Evolutionary conservation across 2,888 invertebrate species (phyloP).

Genomic region (Cerastis leucographa): DNA sequence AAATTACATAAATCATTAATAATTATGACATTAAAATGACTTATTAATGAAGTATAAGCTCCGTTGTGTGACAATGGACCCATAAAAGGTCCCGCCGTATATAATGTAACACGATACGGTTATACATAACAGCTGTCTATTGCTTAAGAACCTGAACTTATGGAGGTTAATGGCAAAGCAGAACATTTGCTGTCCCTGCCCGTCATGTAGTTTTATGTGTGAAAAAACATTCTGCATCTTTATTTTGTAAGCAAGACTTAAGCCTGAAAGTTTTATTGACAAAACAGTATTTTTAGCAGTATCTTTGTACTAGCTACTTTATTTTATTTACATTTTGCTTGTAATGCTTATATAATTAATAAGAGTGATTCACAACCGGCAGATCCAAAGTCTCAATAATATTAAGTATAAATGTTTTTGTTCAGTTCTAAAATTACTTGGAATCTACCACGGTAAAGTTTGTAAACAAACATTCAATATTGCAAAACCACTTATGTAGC

Average conservation of each 20-base stretch:
- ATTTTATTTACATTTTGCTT: neutral
- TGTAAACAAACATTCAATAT: neutral
- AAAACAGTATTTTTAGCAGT: neutral
- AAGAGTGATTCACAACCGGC: neutral
- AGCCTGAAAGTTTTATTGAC: neutral
- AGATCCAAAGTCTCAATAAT: neutral
- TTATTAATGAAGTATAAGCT: neutral
- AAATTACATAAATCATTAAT: neutral
- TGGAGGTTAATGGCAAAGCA: conserved; percentile 18
- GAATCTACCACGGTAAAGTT: neutral
- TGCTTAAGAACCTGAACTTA: conserved; percentile 38
- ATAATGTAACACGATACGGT: conserved; percentile 6
- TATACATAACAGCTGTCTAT: conserved; percentile 20
- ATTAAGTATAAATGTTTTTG: neutral
- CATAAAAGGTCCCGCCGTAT: neutral
- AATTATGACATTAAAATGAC: neutral
- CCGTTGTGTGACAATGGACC: neutral
- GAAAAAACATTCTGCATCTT: neutral
- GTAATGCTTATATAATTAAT: neutral
- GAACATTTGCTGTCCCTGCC: conserved; percentile 9
- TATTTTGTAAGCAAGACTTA: neutral
- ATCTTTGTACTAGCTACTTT: neutral
- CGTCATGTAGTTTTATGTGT: neutral
- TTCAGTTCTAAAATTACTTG: neutral
- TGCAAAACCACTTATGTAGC: neutral